Base-by-base conservation (phyloP, 1,140 invertebrate species). In the Cydia fagiglandana region DNA sequence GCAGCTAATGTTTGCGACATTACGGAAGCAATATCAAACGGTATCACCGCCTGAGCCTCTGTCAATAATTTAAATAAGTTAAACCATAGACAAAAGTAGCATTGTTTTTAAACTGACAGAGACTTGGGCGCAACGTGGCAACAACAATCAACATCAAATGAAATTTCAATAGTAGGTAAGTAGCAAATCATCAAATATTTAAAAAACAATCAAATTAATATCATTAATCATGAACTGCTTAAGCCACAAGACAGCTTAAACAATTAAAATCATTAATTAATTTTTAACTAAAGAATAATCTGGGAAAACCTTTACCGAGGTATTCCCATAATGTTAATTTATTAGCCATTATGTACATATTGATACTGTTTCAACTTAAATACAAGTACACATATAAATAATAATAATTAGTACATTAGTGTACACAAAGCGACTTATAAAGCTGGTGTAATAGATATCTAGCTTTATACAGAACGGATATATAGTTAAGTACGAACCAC, bases 1-100 rank as follows among this genome's bases (percentile, higher is more conserved):
- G 61, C 74, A 76, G 66, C 77, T 38, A 75, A 73, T 64, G 17
- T 64, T 61, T 61, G 56, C 73, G 53, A 45, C 41, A 38, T 70
- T 70, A 70, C 66, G 30, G n/a, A 70, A 70, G 66, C 66, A 70
- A 70, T 70, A 70, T 70, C 66, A 70, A 12, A 70, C 66, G 66
- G 66, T 38, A 70, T 34, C 30, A 2, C 66, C 34, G 9, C 66
- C 34, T 17, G 6, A 70, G 34, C 13, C 34, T 41, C 34, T 12
- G 17, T 61, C 56, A 61, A 24, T 24, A 6, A 56, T 56, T 17
- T 2, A 61, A 61, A 56, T 24, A 20, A 61, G 56, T 12, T 20
- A 61, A 56, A 56, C 53, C n/a, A 61, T 24, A 24, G 24, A 20
- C 17, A 24, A 56, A 56, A 17, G 0, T 24, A 24, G 20, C 20